Percentiles rank a stretch among this genome's conserved stretches.
Evolutionary conservation across 2,888 invertebrate species (phyloP).

Genomic region (Priocnemis perturbator): DNA sequence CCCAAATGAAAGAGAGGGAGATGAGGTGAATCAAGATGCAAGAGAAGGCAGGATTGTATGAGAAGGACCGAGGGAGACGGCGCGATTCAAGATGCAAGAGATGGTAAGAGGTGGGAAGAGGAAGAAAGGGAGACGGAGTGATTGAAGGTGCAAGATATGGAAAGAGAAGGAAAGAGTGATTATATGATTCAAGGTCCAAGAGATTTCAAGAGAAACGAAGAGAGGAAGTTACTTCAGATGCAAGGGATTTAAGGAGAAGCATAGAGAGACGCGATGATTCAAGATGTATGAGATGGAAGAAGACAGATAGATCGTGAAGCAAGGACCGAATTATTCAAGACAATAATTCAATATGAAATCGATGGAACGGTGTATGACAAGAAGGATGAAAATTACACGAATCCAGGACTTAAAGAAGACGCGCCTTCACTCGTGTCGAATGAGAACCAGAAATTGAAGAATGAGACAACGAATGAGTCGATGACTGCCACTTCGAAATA

Average conservation of each 20-base stretch:
- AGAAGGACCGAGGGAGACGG: too few species aligned
- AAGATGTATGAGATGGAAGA: background rate
- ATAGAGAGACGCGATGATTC: background rate
- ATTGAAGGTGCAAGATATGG: background rate
- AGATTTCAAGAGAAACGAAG: background rate
- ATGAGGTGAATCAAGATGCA: too few species aligned
- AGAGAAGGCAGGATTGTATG: too few species aligned
- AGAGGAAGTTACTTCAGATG: background rate
- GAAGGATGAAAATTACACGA: too few species aligned
- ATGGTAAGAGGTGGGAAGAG: background rate
- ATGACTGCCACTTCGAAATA: background rate
- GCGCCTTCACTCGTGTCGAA: too few species aligned
- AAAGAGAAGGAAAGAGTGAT: background rate
- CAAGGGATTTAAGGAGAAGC: too few species aligned
- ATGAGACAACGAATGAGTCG: background rate
- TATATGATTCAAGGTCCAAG: background rate
- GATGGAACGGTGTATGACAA: too few species aligned
- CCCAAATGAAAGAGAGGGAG: slow-evolving; percentile 1
- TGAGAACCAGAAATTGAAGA: background rate
- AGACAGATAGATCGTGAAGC: background rate
- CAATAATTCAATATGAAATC: background rate
- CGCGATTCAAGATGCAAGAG: background rate
- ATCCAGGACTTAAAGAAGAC: too few species aligned
- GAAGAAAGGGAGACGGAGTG: background rate
- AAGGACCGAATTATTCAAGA: too few species aligned